Evolutionary conservation across 1,140 invertebrate genomes (phyloP).

Genomic region (Ceratosolen fusciceps): DNA sequence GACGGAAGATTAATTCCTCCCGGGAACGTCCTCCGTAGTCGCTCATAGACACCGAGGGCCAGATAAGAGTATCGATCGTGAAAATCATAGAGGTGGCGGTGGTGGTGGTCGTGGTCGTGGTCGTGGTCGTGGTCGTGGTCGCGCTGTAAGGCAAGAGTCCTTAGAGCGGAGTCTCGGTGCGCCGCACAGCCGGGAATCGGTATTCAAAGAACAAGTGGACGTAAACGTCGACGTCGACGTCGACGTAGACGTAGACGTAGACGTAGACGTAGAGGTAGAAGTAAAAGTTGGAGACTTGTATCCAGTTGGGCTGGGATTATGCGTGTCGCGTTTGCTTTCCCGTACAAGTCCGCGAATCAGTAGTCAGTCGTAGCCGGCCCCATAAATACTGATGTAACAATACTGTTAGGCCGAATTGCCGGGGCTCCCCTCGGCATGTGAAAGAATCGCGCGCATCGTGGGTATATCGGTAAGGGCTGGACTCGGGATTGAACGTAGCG

Average conservation of each 20-base stretch:
- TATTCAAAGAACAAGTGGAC: conserved; percentile 20
- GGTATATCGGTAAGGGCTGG: no score
- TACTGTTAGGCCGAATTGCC: not conserved
- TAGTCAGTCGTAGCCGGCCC: not conserved
- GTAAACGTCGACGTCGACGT: no score
- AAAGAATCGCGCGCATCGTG: not conserved
- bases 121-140: no score
- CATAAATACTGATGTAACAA: not conserved
- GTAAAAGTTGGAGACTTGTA: no score
- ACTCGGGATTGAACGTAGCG: not conserved
- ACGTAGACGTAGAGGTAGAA: no score
- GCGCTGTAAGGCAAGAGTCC: no score
- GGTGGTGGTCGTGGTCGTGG: no score
- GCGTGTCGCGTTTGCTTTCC: not conserved
- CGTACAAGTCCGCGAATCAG: conserved; percentile 6
- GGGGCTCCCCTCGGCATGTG: not conserved
- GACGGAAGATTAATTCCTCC: not conserved
- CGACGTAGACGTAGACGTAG: no score
- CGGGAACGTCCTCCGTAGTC: not conserved
- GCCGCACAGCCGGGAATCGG: not conserved
- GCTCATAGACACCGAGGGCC: not conserved
- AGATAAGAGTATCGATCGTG: not conserved
- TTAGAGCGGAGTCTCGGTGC: no score
- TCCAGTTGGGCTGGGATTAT: not conserved
- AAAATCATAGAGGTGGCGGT: not conserved